A percentile compares a stretch with the other conserved stretches of the same genome.
Conservation (phyloP, 1,140 invertebrate genomes). For the Danaus melanippus region DNA sequence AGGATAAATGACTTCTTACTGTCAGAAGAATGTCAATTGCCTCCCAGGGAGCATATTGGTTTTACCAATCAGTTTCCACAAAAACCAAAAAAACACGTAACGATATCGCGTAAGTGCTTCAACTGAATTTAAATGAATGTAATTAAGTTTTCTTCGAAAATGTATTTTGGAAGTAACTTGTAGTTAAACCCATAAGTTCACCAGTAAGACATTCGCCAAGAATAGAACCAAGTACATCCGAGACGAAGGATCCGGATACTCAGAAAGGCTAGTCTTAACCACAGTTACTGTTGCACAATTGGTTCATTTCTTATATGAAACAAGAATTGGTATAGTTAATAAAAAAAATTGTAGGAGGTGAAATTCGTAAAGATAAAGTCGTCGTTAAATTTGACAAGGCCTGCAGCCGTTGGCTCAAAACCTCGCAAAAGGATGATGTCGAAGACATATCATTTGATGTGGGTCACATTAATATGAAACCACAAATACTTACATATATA, state of each 20-base stretch:
- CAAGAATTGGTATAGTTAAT: no score
- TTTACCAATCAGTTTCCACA: conserved; percentile 7
- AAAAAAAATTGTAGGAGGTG: conserved; percentile 10
- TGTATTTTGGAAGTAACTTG: not conserved
- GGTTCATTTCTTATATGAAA: not conserved
- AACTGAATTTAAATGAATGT: no score
- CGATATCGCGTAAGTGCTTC: conserved; percentile 34
- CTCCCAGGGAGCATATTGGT: conserved; percentile 21
- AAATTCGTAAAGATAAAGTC: conserved; percentile 23
- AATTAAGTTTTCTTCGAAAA: no score
- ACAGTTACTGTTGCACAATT: not conserved
- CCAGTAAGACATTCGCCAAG: conserved; percentile 14
- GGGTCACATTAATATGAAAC: conserved; percentile 11
- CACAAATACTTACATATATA: not conserved
- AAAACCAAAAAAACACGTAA: conserved; percentile 48
- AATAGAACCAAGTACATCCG: conserved; percentile 27
- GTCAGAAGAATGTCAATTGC: conserved; percentile 48
- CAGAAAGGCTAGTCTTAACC: conserved; percentile 13
- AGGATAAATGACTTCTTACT: conserved; percentile 57
- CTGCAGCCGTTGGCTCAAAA: conserved; percentile 49
- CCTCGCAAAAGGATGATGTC: conserved; percentile 39
- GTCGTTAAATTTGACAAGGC: conserved; percentile 46
- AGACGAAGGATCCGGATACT: conserved; percentile 15
- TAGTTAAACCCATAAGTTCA: conserved; percentile 22
- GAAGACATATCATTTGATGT: conserved; percentile 45